Evolutionary conservation across 2,113 vertebrate species (phyloP), one percentile per base, ranked within the genome.

Genomic region (Erythrocercus mccallii): DNA sequence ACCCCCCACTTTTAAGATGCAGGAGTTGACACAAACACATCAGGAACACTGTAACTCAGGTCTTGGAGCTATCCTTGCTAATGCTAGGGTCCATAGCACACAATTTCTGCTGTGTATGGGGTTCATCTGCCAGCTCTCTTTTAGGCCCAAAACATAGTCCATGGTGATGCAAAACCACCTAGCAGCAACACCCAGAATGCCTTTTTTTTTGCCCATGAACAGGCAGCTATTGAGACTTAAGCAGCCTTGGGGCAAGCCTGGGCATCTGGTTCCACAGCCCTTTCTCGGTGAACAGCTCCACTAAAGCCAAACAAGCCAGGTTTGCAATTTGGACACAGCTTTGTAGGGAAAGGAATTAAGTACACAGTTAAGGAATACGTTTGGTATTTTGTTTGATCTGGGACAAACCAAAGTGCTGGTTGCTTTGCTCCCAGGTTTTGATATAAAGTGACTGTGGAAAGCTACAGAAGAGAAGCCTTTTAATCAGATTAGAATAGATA

Each of bases 401-500:
- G 71, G 79, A 42, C 70, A 73, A 88, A 70, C 54, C 25, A 22
- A 80, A 88, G 45, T 44, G 47, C 90, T 66, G 47, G 87, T 92
- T 91, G 87, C 93, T 92, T 83, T 92, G 78, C 91, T 91, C 61
- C 73, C 74, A 82, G 91, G 78, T 85, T 94, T 94, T 93, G 81
- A 35, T 93, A 21, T 88, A 90, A 94, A 95, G 90, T 68, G 87
- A 96, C 93, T 97, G 81, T 7, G 2, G 85, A 94, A 95, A 94
- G 85, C 93, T 94, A 74, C 90, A 66, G 92, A 93, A 90, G 81
- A 90, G 94, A 92, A 94, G 78, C 94, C 85, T 92, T 96, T 96
- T 96, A 97, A 96, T 96, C 95, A 96, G 96, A 96, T 96, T 96
- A 95, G 90, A 82, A 86, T 56, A 96, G 94, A 97, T 95, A 94